phyloP scores from a whole-genome alignment of 2,113 vertebrate species.

The Pygoscelis adeliae region DNA sequence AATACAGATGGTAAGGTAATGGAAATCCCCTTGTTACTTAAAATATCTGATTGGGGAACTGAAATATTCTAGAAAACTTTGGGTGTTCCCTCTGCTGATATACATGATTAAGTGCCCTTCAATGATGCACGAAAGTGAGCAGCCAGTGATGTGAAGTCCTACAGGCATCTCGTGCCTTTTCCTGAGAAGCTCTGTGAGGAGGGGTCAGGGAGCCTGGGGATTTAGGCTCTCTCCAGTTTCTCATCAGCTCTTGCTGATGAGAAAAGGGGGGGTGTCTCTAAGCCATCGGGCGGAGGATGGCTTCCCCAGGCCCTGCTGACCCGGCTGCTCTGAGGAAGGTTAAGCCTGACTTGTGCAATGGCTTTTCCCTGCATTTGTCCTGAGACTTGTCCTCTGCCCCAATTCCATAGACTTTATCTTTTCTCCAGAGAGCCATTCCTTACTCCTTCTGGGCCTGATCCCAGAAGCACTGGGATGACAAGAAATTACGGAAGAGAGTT shows the following conservation, averaged over 20 bases:
- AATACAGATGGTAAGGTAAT: neutral
- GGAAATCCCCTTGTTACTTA: neutral
- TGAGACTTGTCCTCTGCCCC: slow-evolving; percentile 12
- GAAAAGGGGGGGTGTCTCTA: neutral
- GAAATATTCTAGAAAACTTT: neutral
- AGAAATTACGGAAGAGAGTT: neutral
- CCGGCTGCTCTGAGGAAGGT: neutral
- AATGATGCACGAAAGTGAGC: neutral
- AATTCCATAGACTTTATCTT: neutral
- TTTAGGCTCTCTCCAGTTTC: neutral
- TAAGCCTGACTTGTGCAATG: neutral
- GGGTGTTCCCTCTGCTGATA: neutral
- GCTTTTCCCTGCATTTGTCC: neutral
- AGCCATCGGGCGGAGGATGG: fast-evolving
- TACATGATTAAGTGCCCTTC: neutral
- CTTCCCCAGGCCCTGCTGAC: neutral
- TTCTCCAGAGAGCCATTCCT: slow-evolving; percentile 7
- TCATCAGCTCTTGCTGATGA: fast-evolving
- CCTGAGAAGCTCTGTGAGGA: neutral
- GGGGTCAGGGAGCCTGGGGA: neutral
- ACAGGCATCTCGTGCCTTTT: neutral
- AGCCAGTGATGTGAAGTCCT: neutral
- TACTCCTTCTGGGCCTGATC: neutral
- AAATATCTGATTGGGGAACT: neutral
- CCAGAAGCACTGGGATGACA: neutral